Base-by-base conservation (phyloP, 2,797 vertebrate species). In the Girardinus metallicus region DNA sequence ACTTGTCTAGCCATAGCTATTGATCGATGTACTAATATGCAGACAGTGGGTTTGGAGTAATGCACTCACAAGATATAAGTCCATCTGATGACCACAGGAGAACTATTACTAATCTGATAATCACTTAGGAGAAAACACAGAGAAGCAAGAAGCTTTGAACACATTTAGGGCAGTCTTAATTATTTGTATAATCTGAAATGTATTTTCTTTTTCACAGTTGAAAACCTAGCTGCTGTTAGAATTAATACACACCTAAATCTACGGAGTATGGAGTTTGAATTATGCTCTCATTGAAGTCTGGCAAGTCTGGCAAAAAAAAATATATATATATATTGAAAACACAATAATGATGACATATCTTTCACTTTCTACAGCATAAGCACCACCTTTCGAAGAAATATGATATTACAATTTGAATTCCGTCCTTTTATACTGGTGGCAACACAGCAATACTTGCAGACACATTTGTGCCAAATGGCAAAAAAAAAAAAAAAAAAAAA, bases 11-110 rank as follows among this genome's bases (percentile, higher is more conserved):
- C 74, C 75, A 82, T 74, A 71, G 1, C 21, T 62, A 87, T 88
- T 84, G 87, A 90, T 89, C 81, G 36, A 60, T 16, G 9, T 53
- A 46, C 75, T 84, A 86, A 90, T 82, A 74, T 23, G 77, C 75
- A 86, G 88, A 80, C 78, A 80, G 76, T 82, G 86, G 85, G 12
- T 80, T 80, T 57, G 78, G 71, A 83, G 77, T 81, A 83, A 87
- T 85, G 68, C 76, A 77, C 13, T 78, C 77, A 43, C 31, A 66
- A 49, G 74, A 71, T 70, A 77, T 29, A 51, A 26, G 64, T 82
- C 68, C 60, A 64, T 78, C 57, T 49, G 12, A 80, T 9, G 46
- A 73, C 29, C n/a, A 68, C 11, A 78, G 15, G 46, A 66, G 26
- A 21, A 74, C 55, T 51, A 71, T 39, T 53, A 73, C 29, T 71